A percentile compares a stretch with the other conserved stretches of the same genome.
These are phyloP conservation scores for Arnoldichthys spilopterus DNA, from an alignment of 2,797 vertebrate species.

Conservation along the genomic window DNA sequence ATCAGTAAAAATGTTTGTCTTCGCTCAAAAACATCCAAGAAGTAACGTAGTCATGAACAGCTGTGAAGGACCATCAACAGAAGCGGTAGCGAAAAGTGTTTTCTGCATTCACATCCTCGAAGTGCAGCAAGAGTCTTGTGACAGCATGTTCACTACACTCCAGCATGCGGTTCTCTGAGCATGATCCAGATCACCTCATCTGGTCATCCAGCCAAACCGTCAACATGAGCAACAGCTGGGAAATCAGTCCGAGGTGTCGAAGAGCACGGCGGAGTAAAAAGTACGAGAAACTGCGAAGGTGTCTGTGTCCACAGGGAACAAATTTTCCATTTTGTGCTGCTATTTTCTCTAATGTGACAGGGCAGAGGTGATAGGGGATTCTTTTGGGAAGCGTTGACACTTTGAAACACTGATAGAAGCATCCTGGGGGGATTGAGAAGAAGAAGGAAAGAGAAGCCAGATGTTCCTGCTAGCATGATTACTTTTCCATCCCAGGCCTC, in stretches of 20 bases:
- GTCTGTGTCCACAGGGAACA: not conserved
- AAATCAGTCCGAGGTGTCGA: not conserved
- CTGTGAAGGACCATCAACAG: too few relatives aligned
- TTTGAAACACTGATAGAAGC: slow-evolving; percentile 46
- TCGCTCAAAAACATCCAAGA: too few relatives aligned
- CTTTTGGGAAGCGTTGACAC: slow-evolving; percentile 30
- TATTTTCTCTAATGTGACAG: slow-evolving; percentile 40
- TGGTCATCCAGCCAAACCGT: not conserved
- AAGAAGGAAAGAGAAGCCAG: slow-evolving; percentile 49
- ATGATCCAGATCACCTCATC: not conserved
- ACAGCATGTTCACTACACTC: not conserved
- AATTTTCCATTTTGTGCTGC: slow-evolving; percentile 17
- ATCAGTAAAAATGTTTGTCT: too few relatives aligned
- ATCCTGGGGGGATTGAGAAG: slow-evolving; percentile 66
- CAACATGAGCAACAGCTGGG: slow-evolving; percentile 30
- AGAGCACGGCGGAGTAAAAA: slow-evolving; percentile 5
- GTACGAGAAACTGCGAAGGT: not conserved
- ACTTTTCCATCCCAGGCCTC: slow-evolving; percentile 32
- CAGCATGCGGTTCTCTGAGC: not conserved
- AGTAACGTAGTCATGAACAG: too few relatives aligned
- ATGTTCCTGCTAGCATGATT: slow-evolving; percentile 58
- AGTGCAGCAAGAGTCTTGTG: not conserved
- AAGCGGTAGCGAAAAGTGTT: too few relatives aligned
- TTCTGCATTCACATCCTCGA: too few relatives aligned
- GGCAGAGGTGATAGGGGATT: slow-evolving; percentile 29